Base-by-base conservation (phyloP, 2,888 invertebrate genomes). In the Melikaiella ostensackeni region DNA sequence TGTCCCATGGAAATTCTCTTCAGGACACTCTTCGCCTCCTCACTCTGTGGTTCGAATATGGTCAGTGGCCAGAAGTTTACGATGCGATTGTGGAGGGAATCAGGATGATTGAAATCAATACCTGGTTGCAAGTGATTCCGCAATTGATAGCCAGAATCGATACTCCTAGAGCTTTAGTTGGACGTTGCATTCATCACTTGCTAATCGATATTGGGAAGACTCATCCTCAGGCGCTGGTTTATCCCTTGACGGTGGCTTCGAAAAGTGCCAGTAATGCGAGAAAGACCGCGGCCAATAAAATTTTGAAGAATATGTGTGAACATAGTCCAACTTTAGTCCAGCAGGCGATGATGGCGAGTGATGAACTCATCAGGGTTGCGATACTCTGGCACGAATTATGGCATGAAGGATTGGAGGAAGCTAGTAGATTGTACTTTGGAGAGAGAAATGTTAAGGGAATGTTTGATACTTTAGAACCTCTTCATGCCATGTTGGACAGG, bases 311-410 rank as follows among this genome's bases (percentile, higher is more conserved):
- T 61, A 99, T 99, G 97, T 96, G 97, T 84, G 99, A 99, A 82
- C 98, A 98, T 92, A 98, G 98, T 75, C 96, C 95, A 21, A 95
- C 95, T 38, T 92, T 99, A 66, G 99, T 99, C 0, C 96, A 97
- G 86, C 99, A 99, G 91, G 99, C 99, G 0, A 95, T 98, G 86
- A 96, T 98, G 96, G 98, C 98, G 80, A 96, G 98, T 63, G 99
- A 99, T 87, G 99, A 99, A 91, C 93, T 99, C 73, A 99, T 99
- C 78, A 93, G 99, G 76, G 98, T 99, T 0, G 99, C 99, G 2
- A 99, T 99, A 83, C 92, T 99, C 24, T 99, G 99, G 99, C 99
- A 99, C 89, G 99, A 99, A 91, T 95, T 98, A 88, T 99, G 99
- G 99, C 98, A 99, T 89, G 99, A 99, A 91, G 99, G 98, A 0